Evolutionary conservation across 1,140 invertebrate genomes (phyloP).

Genomic region (Platorchestia sp.): DNA sequence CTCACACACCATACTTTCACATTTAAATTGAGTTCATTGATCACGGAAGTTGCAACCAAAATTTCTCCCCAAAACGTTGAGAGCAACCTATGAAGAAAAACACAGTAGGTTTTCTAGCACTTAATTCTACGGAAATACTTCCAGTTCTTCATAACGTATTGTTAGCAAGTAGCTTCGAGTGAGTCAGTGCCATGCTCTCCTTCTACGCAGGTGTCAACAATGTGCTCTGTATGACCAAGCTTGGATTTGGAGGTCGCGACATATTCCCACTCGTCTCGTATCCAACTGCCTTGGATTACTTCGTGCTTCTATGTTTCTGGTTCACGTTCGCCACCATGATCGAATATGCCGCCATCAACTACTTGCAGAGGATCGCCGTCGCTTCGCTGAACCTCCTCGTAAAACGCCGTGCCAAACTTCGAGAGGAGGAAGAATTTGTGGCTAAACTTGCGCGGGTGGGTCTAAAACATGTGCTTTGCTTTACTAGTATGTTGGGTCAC

Average conservation of each 20-base stretch:
- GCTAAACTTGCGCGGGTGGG: slow-evolving; percentile 55
- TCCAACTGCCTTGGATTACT: slow-evolving; percentile 77
- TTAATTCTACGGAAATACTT: not conserved
- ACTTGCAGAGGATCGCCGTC: slow-evolving; percentile 71
- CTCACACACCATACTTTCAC: not conserved
- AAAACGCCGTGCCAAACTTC: slow-evolving; percentile 19
- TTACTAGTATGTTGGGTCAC: slow-evolving; percentile 60
- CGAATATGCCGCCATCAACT: slow-evolving; percentile 77
- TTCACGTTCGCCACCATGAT: slow-evolving; percentile 77
- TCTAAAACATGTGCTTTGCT: slow-evolving; percentile 20
- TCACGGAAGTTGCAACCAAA: not conserved
- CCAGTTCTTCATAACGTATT: not conserved
- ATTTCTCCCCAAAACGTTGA: not conserved
- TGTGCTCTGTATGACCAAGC: slow-evolving; percentile 76
- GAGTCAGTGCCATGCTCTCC: slow-evolving; percentile 55
- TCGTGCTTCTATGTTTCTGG: slow-evolving; percentile 76
- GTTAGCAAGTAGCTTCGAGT: not conserved
- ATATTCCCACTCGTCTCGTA: slow-evolving; percentile 75
- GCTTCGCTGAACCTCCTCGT: slow-evolving; percentile 44
- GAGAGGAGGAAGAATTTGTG: slow-evolving; percentile 50
- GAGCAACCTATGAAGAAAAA: not conserved
- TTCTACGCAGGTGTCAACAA: slow-evolving; percentile 75
- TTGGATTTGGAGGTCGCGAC: slow-evolving; percentile 75
- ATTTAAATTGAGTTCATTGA: not conserved
- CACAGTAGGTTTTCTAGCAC: not conserved